phyloP scores from a whole-genome alignment of 30 jellyfish, hydroid and myxozoan genomes.

The Haliclystus octoradiatus region DNA sequence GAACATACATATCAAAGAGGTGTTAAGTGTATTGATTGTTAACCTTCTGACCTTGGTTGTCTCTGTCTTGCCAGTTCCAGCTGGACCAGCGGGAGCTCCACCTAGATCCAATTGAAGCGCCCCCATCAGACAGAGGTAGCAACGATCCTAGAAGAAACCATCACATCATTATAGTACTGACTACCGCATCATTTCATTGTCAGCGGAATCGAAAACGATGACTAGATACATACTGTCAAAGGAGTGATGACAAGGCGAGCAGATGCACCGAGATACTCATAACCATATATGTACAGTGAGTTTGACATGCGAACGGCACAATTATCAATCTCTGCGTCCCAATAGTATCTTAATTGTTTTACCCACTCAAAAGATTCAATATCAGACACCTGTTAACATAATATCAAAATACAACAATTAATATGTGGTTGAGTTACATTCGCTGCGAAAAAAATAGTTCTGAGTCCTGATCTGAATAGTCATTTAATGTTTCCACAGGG shows the following conservation, averaged over 20 bases:
- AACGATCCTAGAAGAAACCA: slow-evolving; percentile 58
- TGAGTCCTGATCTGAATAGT: too few relatives aligned
- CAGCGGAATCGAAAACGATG: too few relatives aligned
- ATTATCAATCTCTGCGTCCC: slow-evolving; percentile 92
- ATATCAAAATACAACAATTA: too few relatives aligned
- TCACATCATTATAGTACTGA: neutral
- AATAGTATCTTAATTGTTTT: slow-evolving; percentile 81
- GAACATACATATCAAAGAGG: too few relatives aligned
- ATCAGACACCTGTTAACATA: slow-evolving; percentile 48
- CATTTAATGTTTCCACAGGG: too few relatives aligned
- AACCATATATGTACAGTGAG: slow-evolving; percentile 81
- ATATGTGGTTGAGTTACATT: too few relatives aligned
- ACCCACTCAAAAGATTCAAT: slow-evolving; percentile 78
- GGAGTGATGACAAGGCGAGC: slow-evolving; percentile 95
- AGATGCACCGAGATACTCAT: slow-evolving; percentile 96
- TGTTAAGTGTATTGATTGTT: too few relatives aligned
- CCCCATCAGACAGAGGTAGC: slow-evolving; percentile 96
- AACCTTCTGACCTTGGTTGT: slow-evolving; percentile 94
- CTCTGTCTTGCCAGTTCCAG: slow-evolving; percentile 95
- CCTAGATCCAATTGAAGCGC: slow-evolving; percentile 94
- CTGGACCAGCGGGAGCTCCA: slow-evolving; percentile 99
- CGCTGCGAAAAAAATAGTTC: too few relatives aligned
- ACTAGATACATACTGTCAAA: slow-evolving; percentile 23
- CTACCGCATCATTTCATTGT: neutral
- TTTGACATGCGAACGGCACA: slow-evolving; percentile 95